Evolutionary conservation across 2,113 vertebrate species (phyloP).

Genomic region (Chaetura pelagica): DNA sequence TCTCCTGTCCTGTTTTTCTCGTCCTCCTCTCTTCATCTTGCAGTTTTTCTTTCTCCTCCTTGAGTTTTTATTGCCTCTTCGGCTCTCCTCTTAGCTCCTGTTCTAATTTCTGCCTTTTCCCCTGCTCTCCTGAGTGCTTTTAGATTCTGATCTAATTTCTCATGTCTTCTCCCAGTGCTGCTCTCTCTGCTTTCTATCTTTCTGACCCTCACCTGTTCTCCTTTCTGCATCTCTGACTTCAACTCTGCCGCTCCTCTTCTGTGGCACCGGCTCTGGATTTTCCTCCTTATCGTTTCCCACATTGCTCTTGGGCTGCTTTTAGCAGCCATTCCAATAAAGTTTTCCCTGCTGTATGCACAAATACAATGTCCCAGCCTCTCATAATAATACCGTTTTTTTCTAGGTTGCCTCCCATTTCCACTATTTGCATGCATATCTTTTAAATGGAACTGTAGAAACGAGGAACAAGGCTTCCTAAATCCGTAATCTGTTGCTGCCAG

Average conservation of each 20-base stretch:
- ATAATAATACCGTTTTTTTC: constrained; percentile 41
- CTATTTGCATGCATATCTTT: constrained; percentile 12
- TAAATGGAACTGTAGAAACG: constrained; percentile 44
- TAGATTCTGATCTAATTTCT: constrained; percentile 83
- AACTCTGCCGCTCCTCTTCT: constrained; percentile 13
- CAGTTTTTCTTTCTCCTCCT: constrained; percentile 72
- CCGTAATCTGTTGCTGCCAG: constrained; percentile 26
- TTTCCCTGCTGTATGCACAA: constrained; percentile 43
- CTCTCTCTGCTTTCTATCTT: constrained; percentile 76
- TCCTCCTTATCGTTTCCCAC: neutral
- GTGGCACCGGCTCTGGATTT: constrained; percentile 15
- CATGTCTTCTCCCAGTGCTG: constrained; percentile 80
- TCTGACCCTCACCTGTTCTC: constrained; percentile 75
- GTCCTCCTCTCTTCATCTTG: constrained; percentile 50
- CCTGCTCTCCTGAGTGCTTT: constrained; percentile 79
- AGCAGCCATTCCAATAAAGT: constrained; percentile 27
- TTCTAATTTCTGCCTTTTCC: constrained; percentile 82
- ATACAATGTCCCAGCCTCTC: constrained; percentile 48
- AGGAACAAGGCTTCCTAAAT: constrained; percentile 20
- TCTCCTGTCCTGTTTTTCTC: constrained; percentile 50
- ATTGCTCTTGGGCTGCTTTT: neutral
- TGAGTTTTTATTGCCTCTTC: constrained; percentile 75
- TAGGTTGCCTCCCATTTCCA: constrained; percentile 64
- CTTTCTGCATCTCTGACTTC: constrained; percentile 67
- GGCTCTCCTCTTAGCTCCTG: constrained; percentile 79